A percentile compares a stretch with the other conserved stretches of the same genome.
phyloP scores from a whole-genome alignment of 2,113 vertebrate species.

The Phylloscopus whistleri region DNA sequence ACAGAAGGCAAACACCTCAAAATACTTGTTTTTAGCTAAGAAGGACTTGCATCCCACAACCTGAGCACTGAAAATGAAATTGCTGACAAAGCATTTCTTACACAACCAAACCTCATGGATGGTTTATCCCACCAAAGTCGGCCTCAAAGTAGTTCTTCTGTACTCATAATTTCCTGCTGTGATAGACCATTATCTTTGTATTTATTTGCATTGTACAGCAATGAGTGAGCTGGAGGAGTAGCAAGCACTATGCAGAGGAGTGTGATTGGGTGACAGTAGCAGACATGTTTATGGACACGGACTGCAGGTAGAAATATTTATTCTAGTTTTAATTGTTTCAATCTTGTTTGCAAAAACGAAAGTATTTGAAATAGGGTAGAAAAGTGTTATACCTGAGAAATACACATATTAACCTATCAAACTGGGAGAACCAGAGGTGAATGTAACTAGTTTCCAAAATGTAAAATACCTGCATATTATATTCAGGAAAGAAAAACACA shows the following conservation, averaged over 20 bases:
- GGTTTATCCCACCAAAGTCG: not conserved
- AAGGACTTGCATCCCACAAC: not conserved
- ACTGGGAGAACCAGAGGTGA: not conserved
- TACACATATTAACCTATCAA: not conserved
- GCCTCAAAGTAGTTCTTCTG: not conserved
- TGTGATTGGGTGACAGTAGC: not conserved
- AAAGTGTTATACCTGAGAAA: not conserved
- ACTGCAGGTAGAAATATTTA: not conserved
- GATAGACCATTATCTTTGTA: not conserved
- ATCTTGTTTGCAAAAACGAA: not conserved
- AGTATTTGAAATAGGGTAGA: not conserved
- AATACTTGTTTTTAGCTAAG: not conserved
- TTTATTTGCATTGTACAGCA: not conserved
- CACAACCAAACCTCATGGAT: not conserved
- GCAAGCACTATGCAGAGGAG: not conserved
- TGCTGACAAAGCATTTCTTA: not conserved
- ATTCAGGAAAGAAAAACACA: not conserved
- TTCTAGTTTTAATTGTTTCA: not conserved
- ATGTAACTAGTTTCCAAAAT: not conserved
- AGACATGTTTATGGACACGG: not conserved
- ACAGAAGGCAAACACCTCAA: not conserved
- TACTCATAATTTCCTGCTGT: not conserved
- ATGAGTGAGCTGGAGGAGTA: not conserved
- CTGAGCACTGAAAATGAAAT: not conserved
- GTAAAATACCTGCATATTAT: not conserved